These are phyloP conservation scores for Gallinago solitaria DNA, from an alignment of 2,797 vertebrate genomes.

Conservation along the genomic window DNA sequence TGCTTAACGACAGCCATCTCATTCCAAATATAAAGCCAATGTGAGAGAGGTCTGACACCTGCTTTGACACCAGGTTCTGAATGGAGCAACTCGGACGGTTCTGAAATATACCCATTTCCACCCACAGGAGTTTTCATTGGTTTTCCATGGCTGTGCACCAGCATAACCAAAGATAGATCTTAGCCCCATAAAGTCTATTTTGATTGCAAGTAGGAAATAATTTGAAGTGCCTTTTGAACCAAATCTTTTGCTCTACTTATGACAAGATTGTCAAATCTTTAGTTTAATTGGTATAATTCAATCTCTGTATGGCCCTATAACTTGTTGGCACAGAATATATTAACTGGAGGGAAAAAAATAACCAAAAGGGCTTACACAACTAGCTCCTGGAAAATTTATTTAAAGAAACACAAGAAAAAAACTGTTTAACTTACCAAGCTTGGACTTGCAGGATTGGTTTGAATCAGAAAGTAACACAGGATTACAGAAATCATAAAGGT, in stretches of 20 bases:
- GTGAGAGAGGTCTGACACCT: background rate
- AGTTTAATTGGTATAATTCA: background rate
- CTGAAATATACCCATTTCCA: background rate
- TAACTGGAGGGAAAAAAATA: background rate
- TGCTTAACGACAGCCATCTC: background rate
- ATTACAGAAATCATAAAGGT: background rate
- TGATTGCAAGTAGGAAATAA: background rate
- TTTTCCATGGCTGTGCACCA: background rate
- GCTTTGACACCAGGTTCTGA: background rate
- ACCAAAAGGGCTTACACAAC: background rate
- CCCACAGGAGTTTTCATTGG: background rate
- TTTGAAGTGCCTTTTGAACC: background rate
- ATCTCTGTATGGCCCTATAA: background rate
- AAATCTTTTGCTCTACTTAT: background rate
- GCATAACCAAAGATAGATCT: background rate
- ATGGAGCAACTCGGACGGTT: accelerated
- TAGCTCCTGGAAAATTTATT: background rate
- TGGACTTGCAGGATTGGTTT: background rate
- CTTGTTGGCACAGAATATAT: background rate
- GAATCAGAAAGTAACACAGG: background rate
- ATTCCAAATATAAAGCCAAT: background rate
- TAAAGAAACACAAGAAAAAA: background rate
- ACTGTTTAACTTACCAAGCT: background rate
- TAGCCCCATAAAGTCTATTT: background rate
- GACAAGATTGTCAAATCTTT: background rate